A percentile compares a stretch with the other conserved stretches of the same genome.
phyloP scores from a whole-genome alignment of 2,113 vertebrate species.

The Rhynchopsitta pachyrhyncha region DNA sequence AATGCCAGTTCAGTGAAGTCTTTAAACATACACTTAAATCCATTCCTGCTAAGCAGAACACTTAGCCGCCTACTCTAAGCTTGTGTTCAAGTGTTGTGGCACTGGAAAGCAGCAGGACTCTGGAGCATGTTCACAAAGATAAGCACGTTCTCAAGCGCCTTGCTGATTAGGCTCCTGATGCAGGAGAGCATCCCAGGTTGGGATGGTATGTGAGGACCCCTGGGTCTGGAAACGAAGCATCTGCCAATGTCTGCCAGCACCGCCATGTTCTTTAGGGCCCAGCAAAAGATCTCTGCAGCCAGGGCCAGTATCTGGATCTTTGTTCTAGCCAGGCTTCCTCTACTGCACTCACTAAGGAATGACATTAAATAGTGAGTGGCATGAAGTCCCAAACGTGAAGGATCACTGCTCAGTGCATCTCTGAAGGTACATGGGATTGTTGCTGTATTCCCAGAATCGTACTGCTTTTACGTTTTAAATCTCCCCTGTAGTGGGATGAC shows the following conservation, averaged over 20 bases:
- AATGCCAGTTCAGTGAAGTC: conserved; percentile 2
- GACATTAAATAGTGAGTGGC: fast-evolving
- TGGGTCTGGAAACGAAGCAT: neutral
- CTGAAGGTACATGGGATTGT: fast-evolving
- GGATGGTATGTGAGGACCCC: fast-evolving
- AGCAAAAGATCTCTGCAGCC: neutral
- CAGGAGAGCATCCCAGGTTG: neutral
- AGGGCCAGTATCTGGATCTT: neutral
- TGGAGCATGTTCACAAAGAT: neutral
- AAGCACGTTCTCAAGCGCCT: neutral
- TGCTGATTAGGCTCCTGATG: neutral
- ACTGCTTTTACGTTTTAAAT: fast-evolving
- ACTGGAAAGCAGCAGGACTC: neutral
- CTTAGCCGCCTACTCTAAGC: neutral
- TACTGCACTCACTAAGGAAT: neutral
- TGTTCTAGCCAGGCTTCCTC: neutral
- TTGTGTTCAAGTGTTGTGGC: neutral
- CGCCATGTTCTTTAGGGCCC: fast-evolving
- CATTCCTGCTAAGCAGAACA: conserved; percentile 1
- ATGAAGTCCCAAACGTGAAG: fast-evolving
- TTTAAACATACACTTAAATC: neutral
- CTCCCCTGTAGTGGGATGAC: neutral
- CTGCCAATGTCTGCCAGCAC: fast-evolving
- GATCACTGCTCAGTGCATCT: neutral
- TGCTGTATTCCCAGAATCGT: fast-evolving